Conservation (phyloP, 2,113 vertebrate species). For the Tupaia chinensis region DNA sequence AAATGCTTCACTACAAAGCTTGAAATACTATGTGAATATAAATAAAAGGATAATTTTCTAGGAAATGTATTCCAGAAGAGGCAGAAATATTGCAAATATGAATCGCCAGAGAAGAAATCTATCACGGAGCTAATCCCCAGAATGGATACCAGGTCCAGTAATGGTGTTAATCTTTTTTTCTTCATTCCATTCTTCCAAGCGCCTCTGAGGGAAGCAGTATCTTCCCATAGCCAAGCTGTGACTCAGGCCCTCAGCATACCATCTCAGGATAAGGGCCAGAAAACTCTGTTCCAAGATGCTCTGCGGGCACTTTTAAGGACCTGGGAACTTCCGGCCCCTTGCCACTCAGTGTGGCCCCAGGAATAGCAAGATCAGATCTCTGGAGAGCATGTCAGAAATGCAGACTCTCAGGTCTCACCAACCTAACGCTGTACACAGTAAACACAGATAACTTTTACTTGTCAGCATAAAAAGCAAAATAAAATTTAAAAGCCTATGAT, state of each 20-base stretch:
- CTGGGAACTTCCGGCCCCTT: not conserved
- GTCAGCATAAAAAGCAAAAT: no score
- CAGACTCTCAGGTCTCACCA: not conserved
- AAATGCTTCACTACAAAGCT: slow-evolving; percentile 24
- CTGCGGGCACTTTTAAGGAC: not conserved
- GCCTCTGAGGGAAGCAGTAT: not conserved
- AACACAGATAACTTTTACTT: no score
- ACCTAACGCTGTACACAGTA: no score
- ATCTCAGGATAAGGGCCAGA: not conserved
- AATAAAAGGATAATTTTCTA: not conserved
- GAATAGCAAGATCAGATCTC: not conserved
- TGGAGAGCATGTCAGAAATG: not conserved
- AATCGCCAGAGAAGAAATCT: not conserved
- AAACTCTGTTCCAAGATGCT: not conserved
- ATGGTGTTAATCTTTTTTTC: not conserved
- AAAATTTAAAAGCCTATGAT: no score
- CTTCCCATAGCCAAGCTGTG: not conserved
- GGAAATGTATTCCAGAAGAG: not conserved
- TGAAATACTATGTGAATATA: not conserved
- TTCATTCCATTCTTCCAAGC: not conserved
- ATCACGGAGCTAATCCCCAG: not conserved
- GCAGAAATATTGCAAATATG: not conserved
- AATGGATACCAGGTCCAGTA: not conserved
- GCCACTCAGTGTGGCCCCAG: not conserved
- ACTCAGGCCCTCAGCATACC: not conserved